Base-by-base conservation (phyloP, 2,113 vertebrate species). In the Halcyon senegalensis region DNA sequence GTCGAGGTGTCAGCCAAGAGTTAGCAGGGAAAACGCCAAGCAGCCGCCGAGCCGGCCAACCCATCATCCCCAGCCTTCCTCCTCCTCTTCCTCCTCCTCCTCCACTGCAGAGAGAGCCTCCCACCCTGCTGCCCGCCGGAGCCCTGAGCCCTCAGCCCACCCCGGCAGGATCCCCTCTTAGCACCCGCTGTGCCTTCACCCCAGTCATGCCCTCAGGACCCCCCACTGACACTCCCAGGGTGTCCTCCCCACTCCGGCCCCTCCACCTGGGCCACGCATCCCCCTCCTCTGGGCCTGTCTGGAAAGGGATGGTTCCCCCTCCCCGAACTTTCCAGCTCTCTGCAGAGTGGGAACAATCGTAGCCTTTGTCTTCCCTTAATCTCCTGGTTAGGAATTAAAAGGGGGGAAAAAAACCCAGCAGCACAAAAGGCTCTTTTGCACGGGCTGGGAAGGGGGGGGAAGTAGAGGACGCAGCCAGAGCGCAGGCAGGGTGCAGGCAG, bases 351-450 rank as follows among this genome's bases (percentile, higher is more conserved):
- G 94, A 97, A 97, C 97, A 97, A 97, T 97, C 58, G 80, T 46
- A 77, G 84, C 93, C 94, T 95, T 97, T 97, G 95, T 97, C 95
- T 94, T 92, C 85, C 81, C 93, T 87, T 96, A 97, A 96, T 96
- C 96, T 96, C 95, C 88, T 93, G 85, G 95, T 95, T 96, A 96
- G 96, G 95, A 97, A 97, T 90, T 95, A 96, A 96, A 97, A 96
- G 72, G 48, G 94, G 87, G 88, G 46, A 56, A 89, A 92, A 89
- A 75, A 81, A 24, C 17, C 67, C 91, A 90, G 96, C 83, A 84
- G 95, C 60, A 94, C 96, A 95, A 96, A 97, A 95, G 95, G 91
- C 90, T 92, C 93, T 93, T 97, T 97, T 63, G 93, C 73, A 14
- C 3, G 4, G 75, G 59, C 39, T 72, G 50, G 46, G 77, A 69